A percentile compares a stretch with the other conserved stretches of the same genome.
These are phyloP conservation scores for Chalcosyrphus nemorum DNA, from an alignment of 2,888 invertebrate genomes.

Conservation along the genomic window DNA sequence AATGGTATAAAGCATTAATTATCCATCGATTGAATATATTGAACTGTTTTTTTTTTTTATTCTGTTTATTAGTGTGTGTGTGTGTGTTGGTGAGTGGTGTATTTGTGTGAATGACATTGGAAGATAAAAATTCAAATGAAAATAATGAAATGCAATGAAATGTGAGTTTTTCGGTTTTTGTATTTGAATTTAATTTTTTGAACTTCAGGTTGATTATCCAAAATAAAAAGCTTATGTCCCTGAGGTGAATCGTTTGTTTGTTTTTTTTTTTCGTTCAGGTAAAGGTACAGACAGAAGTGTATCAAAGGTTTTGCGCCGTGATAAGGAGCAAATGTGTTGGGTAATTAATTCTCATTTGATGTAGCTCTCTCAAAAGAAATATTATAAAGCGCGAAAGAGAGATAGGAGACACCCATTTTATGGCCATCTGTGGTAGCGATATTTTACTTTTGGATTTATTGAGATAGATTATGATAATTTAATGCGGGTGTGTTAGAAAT, in stretches of 20 bases:
- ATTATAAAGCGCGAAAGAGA: constrained; percentile 13
- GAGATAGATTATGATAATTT: constrained; percentile 59
- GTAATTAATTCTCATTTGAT: constrained; percentile 16
- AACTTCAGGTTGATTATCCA: background rate
- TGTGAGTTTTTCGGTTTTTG: constrained; percentile 19
- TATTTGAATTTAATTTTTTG: constrained; percentile 9
- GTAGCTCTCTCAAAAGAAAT: background rate
- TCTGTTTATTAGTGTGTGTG: constrained; percentile 14
- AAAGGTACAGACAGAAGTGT: constrained; percentile 5
- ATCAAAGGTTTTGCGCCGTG: background rate
- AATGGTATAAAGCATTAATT: constrained; percentile 55
- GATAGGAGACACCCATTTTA: background rate
- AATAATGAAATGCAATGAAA: constrained; percentile 65
- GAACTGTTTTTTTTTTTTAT: constrained; percentile 15
- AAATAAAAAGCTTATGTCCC: constrained; percentile 8
- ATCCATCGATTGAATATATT: constrained; percentile 54
- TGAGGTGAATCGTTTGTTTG: constrained; percentile 17
- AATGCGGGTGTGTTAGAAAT: constrained; percentile 35
- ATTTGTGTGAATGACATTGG: constrained; percentile 54
- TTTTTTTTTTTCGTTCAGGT: constrained; percentile 1
- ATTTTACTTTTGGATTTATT: constrained; percentile 42
- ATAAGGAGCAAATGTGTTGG: constrained; percentile 9
- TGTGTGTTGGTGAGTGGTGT: constrained; percentile 31
- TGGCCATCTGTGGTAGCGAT: constrained; percentile 24
- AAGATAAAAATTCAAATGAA: constrained; percentile 44